Conservation (phyloP, 2,113 vertebrate species). For the Globicephala melas region DNA sequence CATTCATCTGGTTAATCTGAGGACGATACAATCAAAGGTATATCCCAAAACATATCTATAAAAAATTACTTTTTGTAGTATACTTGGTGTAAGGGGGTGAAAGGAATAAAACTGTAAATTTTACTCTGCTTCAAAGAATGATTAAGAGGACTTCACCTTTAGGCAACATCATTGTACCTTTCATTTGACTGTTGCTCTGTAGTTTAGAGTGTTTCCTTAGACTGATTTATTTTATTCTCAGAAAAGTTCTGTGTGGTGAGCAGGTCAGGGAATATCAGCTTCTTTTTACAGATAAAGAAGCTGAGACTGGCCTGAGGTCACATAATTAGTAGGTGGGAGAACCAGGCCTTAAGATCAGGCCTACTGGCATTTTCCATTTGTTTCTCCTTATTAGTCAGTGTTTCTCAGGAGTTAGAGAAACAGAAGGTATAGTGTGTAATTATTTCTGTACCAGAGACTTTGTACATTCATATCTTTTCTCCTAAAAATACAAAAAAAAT, state of each 20-base stretch:
- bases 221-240: background rate
- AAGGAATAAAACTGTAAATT: background rate
- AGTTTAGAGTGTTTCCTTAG: background rate
- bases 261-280: background rate
- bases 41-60: background rate
- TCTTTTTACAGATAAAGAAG: background rate
- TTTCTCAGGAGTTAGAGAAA: conserved; percentile 4
- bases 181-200: background rate
- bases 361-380: background rate
- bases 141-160: background rate
- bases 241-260: background rate
- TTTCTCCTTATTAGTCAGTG: background rate
- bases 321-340: background rate
- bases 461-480: background rate
- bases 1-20: conserved; percentile 91
- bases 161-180: background rate
- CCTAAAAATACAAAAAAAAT: background rate
- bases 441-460: background rate
- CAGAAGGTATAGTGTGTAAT: background rate
- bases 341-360: background rate
- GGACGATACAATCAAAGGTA: conserved; percentile 91
- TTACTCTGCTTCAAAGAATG: background rate
- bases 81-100: background rate
- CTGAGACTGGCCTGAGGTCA: background rate
- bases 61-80: background rate